Evolutionary conservation across 2,797 vertebrate genomes (phyloP).

Genomic region (Otus scops): DNA sequence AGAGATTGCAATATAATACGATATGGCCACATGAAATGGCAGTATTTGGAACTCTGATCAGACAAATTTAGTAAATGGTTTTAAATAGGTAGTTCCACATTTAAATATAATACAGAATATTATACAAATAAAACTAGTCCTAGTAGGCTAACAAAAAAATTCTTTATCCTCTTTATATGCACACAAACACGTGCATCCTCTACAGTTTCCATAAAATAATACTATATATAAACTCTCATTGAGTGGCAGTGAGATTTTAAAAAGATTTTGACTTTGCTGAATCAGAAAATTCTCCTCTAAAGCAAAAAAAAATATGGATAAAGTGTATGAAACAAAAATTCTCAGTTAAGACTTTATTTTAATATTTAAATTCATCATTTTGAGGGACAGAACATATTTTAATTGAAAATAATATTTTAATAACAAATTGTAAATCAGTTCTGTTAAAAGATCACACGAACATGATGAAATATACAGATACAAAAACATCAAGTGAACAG

Average conservation of each 20-base stretch:
- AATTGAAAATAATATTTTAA: background rate
- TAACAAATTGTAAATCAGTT: background rate
- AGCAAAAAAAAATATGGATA: background rate
- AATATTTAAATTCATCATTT: background rate
- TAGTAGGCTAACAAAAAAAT: background rate
- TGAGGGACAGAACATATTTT: background rate
- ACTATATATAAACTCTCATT: background rate
- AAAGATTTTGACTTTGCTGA: background rate
- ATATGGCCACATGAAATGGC: background rate
- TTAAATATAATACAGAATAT: constrained; percentile 27
- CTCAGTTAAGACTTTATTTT: background rate
- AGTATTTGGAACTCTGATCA: background rate
- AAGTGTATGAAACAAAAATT: background rate
- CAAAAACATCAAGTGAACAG: background rate
- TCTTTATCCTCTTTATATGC: background rate
- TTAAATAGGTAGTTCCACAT: constrained; percentile 32
- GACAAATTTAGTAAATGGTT: constrained; percentile 1
- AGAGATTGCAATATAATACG: constrained; percentile 6
- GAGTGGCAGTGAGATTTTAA: background rate
- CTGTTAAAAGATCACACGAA: background rate
- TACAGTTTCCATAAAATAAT: background rate
- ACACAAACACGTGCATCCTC: background rate
- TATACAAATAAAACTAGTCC: background rate
- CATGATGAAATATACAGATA: background rate
- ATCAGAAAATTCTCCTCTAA: background rate